A percentile compares a stretch with the other conserved stretches of the same genome.
These are phyloP conservation scores for Erannis defoliaria DNA, from an alignment of 2,888 invertebrate species.

Conservation along the genomic window DNA sequence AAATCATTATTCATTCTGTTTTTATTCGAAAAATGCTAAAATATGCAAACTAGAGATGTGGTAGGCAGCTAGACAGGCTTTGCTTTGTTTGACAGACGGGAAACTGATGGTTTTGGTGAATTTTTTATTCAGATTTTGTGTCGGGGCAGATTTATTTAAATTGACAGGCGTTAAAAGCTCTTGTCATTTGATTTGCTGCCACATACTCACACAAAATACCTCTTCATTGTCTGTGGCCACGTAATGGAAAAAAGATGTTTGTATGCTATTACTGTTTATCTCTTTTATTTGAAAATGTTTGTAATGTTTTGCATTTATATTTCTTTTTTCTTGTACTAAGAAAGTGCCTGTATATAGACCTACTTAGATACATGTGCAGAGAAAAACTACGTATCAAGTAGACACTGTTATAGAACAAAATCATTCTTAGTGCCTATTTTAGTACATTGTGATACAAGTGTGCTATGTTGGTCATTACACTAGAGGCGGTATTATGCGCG, in stretches of 20 bases:
- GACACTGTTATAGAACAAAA: too few species aligned
- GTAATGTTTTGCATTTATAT: not conserved
- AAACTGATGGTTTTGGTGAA: not conserved
- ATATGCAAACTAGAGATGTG: not conserved
- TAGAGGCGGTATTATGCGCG: too few species aligned
- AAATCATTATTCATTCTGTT: not conserved
- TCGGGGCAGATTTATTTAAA: constrained; percentile 24
- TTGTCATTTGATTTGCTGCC: constrained; percentile 45
- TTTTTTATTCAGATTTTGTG: constrained; percentile 1
- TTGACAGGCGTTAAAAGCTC: constrained; percentile 51
- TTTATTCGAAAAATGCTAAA: not conserved
- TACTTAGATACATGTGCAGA: too few species aligned
- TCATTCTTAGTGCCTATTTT: too few species aligned
- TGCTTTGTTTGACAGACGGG: not conserved
- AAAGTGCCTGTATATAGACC: too few species aligned
- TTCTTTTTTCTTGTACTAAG: not conserved
- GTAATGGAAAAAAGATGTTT: constrained; percentile 24
- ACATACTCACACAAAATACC: too few species aligned
- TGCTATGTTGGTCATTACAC: too few species aligned
- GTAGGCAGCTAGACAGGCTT: not conserved
- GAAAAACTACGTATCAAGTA: too few species aligned
- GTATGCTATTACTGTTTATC: not conserved
- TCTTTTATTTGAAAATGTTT: not conserved
- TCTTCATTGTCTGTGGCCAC: too few species aligned
- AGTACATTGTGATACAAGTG: too few species aligned